Conservation (phyloP, 1,140 invertebrate species). For the Palaemon carinicauda region DNA sequence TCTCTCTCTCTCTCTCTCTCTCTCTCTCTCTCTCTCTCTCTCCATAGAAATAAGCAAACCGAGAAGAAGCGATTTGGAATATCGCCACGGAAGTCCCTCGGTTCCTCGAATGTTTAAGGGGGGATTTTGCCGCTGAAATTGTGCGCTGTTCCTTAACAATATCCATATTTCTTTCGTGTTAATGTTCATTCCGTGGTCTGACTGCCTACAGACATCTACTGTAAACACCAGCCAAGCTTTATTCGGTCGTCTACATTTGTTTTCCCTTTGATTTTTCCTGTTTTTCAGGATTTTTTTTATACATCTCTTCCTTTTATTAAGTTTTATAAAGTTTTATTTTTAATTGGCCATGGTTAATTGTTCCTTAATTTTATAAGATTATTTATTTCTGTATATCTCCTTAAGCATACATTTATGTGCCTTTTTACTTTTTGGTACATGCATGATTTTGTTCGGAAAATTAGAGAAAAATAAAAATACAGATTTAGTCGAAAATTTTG, state of each 20-base stretch:
- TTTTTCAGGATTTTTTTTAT: neutral
- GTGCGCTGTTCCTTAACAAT: neutral
- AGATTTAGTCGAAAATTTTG: too few relatives aligned
- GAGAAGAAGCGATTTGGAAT: too few relatives aligned
- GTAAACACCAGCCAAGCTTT: too few relatives aligned
- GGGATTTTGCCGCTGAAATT: neutral
- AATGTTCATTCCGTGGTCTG: too few relatives aligned
- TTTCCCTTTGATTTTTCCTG: neutral
- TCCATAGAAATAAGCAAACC: too few relatives aligned
- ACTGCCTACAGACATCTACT: too few relatives aligned
- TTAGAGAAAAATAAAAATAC: too few relatives aligned
- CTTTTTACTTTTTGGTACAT: neutral
- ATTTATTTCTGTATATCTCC: neutral
- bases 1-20: neutral
- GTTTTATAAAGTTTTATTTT: neutral
- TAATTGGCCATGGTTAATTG: neutral
- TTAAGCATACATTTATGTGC: neutral
- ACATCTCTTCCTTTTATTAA: neutral
- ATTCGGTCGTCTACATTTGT: neutral
- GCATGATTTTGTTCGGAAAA: too few relatives aligned
- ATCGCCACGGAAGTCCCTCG: too few relatives aligned
- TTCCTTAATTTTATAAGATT: neutral
- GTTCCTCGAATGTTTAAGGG: too few relatives aligned
- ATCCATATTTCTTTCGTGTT: neutral
- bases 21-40: neutral